phyloP scores from a whole-genome alignment of 2,888 invertebrate species.

The Blastobasis adustella region DNA sequence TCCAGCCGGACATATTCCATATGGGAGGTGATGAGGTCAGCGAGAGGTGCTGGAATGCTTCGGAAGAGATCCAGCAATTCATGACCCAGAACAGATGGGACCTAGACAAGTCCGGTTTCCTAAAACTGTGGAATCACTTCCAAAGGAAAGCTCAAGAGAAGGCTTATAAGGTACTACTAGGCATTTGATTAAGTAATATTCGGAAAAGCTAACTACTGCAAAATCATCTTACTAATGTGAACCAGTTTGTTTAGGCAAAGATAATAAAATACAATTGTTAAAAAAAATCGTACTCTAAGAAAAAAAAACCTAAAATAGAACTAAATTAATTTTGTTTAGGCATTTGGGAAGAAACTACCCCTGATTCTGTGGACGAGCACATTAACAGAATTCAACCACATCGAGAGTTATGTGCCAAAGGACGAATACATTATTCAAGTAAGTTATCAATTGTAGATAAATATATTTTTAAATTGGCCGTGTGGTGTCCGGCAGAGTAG shows the following conservation, averaged over 20 bases:
- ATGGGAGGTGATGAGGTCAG: slow-evolving; percentile 92
- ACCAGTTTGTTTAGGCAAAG: neutral
- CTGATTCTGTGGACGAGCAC: slow-evolving; percentile 88
- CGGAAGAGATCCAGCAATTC: slow-evolving; percentile 79
- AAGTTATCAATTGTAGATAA: slow-evolving; percentile 19
- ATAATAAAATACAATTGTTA: neutral
- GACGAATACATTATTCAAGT: slow-evolving; percentile 86
- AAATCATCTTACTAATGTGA: neutral
- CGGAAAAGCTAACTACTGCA: neutral
- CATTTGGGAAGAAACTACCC: slow-evolving; percentile 73
- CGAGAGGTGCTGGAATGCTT: slow-evolving; percentile 84
- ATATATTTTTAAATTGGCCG: too few relatives aligned
- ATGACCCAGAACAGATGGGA: slow-evolving; percentile 80
- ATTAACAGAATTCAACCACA: slow-evolving; percentile 78
- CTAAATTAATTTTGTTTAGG: slow-evolving; percentile 28
- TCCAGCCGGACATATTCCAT: slow-evolving; percentile 84
- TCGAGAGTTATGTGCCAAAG: slow-evolving; percentile 80
- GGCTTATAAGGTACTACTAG: slow-evolving; percentile 58
- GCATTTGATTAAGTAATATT: neutral
- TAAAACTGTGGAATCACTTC: slow-evolving; percentile 84
- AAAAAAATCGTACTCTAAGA: neutral
- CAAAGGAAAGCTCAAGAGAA: slow-evolving; percentile 79
- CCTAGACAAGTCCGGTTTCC: slow-evolving; percentile 72
- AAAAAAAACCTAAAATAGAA: neutral
- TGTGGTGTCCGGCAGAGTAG: too few relatives aligned